Evolutionary conservation across 1,140 invertebrate species (phyloP), one percentile per base, ranked within the genome.

Genomic region (Lepidurus packardi): DNA sequence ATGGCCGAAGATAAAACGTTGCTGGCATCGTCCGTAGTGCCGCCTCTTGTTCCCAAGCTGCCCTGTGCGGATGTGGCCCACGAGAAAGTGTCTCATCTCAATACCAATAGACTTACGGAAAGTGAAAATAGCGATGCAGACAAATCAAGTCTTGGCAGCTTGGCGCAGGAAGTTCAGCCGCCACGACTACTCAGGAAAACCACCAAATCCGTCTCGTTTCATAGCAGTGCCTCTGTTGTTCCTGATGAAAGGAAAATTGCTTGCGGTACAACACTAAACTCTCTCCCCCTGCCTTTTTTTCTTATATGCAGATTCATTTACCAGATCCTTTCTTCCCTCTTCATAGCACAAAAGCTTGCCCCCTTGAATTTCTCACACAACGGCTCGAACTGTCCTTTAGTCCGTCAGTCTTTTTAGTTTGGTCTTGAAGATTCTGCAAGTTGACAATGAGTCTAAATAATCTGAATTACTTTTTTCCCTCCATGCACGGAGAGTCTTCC

Each of bases 171-270:
- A 65, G 53, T 65, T 65, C 53, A 21, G 53, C 13, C 53, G 5
- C 53, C 16, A 21, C 53, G 53, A 65, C 53, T 65, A 13, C 53
- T 65, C 53, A 21, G 53, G 53, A 65, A 65, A 65, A 65, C 53
- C 53, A 65, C 53, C 16, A 65, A 65, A 65, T 65, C 53, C 53
- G 53, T 65, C 53, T 65, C 53, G 53, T 65, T 65, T 21, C 53
- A 65, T 65, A 65, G 53, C 53, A 65, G 53, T 65, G 53, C 53
- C 53, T 65, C 53, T n/a, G 53, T 65, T 16, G 53, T 65, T 16
- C 53, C 53, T n/a, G 53, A 65, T 9, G 53, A 65, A 65, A 9
- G 53, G 53, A 65, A 21, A 65, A 65, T 65, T n/a, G 53, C 53
- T 16, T 65, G 53, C 21, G 53, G 53, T 65, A 65, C 16, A 3